Base-by-base conservation (phyloP, 2,113 vertebrate species). In the Psilopsiagon aurifrons region DNA sequence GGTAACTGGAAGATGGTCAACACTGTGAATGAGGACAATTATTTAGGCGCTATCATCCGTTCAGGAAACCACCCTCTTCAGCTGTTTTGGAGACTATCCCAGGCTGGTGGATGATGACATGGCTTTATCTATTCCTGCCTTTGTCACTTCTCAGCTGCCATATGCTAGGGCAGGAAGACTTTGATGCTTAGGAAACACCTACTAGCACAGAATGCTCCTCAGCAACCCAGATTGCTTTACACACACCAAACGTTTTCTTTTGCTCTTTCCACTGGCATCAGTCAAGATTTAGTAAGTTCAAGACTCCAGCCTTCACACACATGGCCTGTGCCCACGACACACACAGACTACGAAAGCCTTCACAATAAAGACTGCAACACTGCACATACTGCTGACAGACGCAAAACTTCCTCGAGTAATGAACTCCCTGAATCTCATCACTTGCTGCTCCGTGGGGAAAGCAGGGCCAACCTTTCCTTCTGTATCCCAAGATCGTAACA, bases 361-460 rank as follows among this genome's bases (percentile, higher is more conserved):
- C 69, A 43, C 12, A 17, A 13, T 9, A 18, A 63, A 62, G 39
- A 43, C 37, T 33, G 33, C 62, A 84, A 51, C 41, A 49, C 66
- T 52, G 57, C 62, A 87, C 62, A 35, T 6, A 43, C 9, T 79
- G 77, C 86, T 28, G 47, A 86, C 29, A 86, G 77, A 88, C 28
- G 69, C 43, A 84, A 33, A 62, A 47, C 43, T 52, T 51, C 83
- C 67, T 57, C 12, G 41, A 75, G 60, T 33, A 84, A 67, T 17
- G 9, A 89, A 62, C 44, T 71, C 73, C 31, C 10, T 27, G 11
- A 85, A 83, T 52, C 57, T 73, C 44, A 89, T 57, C 69, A 52
- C 59, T 92, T 76, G 52, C 68, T 79, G 60, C 51, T 95, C 57
- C 89, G 84, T 31, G 81, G 47, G 62, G 62, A 76, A 89, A 85